phyloP scores from a whole-genome alignment of 2,888 invertebrate species.

The Polydrusus tereticollis region DNA sequence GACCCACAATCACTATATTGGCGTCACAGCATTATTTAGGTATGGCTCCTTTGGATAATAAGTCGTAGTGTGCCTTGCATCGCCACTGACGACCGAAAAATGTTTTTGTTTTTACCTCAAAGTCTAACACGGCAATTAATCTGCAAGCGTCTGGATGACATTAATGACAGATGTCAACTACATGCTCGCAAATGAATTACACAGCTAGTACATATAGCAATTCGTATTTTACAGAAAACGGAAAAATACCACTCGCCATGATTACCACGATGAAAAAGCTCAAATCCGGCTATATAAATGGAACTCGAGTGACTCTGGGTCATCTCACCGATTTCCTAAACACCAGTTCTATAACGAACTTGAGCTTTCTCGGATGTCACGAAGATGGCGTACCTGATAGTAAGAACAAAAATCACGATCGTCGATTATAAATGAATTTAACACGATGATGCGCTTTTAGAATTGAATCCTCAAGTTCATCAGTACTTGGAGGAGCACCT shows the following conservation, averaged over 20 bases:
- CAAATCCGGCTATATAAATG: slow-evolving; percentile 98
- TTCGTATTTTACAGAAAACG: slow-evolving; percentile 77
- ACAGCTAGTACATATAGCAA: not conserved
- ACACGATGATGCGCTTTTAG: too few species aligned
- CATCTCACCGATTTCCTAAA: slow-evolving; percentile 94
- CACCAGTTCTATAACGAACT: slow-evolving; percentile 97
- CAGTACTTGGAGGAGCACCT: slow-evolving; percentile 89
- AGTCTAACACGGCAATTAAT: too few species aligned
- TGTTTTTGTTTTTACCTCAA: too few species aligned
- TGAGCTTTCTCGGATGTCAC: slow-evolving; percentile 94
- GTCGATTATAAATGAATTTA: not conserved
- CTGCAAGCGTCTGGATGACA: too few species aligned
- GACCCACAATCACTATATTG: slow-evolving; percentile 93
- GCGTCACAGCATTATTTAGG: slow-evolving; percentile 88
- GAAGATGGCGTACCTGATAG: slow-evolving; percentile 93
- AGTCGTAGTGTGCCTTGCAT: too few species aligned
- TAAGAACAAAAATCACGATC: slow-evolving; percentile 64
- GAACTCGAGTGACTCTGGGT: slow-evolving; percentile 97
- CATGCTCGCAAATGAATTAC: too few species aligned
- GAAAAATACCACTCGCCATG: slow-evolving; percentile 92
- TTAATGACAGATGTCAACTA: too few species aligned
- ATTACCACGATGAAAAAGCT: slow-evolving; percentile 98
- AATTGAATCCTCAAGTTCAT: slow-evolving; percentile 85
- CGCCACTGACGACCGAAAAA: too few species aligned
- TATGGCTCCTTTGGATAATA: slow-evolving; percentile 66